Percentiles rank a stretch among this genome's conserved stretches.
Evolutionary conservation across 2,797 vertebrate genomes (phyloP).

Genomic region (Eulemur mongoz): DNA sequence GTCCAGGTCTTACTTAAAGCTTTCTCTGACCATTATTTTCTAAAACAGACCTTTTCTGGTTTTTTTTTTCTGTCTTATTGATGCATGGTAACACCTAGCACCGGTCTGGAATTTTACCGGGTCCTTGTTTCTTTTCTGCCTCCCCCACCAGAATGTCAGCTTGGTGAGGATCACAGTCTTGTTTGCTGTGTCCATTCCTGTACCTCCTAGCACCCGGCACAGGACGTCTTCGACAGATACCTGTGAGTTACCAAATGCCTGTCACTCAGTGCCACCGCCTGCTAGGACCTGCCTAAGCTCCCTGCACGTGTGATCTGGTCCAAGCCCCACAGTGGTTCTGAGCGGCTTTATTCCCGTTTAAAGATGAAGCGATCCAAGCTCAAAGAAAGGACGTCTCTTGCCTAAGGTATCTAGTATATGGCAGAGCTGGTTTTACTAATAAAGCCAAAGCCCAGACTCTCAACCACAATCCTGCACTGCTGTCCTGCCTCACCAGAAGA

Average conservation of each 20-base stretch:
- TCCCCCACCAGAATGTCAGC: background rate
- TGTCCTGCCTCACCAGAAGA: background rate
- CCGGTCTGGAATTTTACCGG: background rate
- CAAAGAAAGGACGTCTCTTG: background rate
- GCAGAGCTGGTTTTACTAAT: background rate
- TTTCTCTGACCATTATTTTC: background rate
- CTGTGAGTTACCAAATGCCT: background rate
- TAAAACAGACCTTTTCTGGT: background rate
- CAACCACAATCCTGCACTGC: background rate
- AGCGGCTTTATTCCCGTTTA: background rate
- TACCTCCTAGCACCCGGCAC: background rate
- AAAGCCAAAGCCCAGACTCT: background rate
- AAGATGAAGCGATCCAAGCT: background rate
- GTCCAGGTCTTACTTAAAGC: background rate
- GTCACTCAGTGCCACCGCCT: background rate
- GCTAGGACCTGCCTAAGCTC: background rate
- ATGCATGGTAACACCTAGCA: background rate
- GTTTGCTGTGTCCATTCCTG: background rate
- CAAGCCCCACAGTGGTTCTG: background rate
- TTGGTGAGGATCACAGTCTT: background rate
- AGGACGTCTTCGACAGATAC: background rate
- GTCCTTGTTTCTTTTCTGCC: background rate
- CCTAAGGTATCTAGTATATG: background rate
- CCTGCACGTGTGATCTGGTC: background rate
- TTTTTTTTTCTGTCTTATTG: background rate